These are phyloP conservation scores for Sinosuthora webbiana DNA, from an alignment of 2,113 vertebrate genomes.

Conservation along the genomic window DNA sequence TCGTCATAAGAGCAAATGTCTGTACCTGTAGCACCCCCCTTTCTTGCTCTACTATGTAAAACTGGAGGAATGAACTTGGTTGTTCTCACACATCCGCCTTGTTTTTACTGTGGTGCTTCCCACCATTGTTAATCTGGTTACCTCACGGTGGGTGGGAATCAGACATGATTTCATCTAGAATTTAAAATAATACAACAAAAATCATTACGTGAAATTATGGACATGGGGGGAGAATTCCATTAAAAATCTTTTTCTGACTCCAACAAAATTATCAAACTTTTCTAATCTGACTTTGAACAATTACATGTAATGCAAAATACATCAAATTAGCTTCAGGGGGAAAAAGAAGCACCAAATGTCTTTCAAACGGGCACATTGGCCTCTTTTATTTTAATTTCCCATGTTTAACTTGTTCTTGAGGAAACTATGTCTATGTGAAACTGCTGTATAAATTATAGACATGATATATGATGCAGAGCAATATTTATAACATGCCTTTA, in stretches of 20 bases:
- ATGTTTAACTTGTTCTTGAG: background rate
- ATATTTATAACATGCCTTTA: conserved; percentile 50
- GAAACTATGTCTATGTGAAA: background rate
- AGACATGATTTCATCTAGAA: background rate
- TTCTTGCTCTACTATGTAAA: background rate
- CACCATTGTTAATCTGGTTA: background rate
- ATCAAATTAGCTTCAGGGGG: background rate
- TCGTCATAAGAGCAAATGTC: background rate
- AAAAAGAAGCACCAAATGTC: background rate
- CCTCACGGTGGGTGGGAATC: background rate
- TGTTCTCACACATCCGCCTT: background rate
- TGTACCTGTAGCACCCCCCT: background rate
- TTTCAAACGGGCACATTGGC: background rate
- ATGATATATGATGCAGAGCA: conserved; percentile 24
- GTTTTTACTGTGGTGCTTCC: background rate
- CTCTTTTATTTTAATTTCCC: background rate
- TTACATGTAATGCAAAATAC: background rate
- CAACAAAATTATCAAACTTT: background rate
- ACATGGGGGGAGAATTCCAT: background rate
- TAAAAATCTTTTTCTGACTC: background rate
- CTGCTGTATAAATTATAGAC: background rate
- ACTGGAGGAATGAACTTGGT: background rate
- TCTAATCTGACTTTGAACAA: background rate
- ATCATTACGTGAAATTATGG: background rate
- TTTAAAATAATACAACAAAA: background rate